These are phyloP conservation scores for Netelia fuscicornis DNA, from an alignment of 2,888 invertebrate genomes.

Conservation along the genomic window DNA sequence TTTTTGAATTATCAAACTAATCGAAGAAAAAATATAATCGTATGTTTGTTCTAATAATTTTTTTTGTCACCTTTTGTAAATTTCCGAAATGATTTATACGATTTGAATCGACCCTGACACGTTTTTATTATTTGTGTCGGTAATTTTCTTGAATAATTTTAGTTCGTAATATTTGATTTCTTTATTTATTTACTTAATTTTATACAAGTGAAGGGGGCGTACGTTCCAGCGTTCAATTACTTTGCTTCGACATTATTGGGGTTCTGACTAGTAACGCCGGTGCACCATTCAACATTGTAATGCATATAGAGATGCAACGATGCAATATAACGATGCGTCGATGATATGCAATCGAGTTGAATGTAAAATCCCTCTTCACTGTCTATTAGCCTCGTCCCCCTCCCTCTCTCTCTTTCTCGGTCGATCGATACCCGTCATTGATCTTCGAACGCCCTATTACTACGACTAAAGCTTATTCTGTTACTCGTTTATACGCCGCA, in stretches of 20 bases:
- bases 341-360: constrained; percentile 12
- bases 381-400: constrained; percentile 26
- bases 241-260: background rate
- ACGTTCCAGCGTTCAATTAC: background rate
- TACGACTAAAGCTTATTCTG: constrained; percentile 19
- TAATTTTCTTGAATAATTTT: background rate
- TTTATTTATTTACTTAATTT: background rate
- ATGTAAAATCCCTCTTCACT: constrained; percentile 7
- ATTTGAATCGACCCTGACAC: too few species aligned
- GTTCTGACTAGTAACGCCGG: background rate
- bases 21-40: constrained; percentile 4
- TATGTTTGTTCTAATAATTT: background rate
- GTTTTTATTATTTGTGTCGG: background rate
- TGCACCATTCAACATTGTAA: constrained; percentile 1
- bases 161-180: background rate
- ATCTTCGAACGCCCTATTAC: constrained; percentile 47
- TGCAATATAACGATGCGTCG: constrained; percentile 10
- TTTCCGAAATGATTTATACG: too few species aligned
- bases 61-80: too few species aligned
- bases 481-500: constrained; percentile 5
- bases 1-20: background rate
- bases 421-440: constrained; percentile 46
- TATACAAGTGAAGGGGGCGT: background rate
- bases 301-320: constrained; percentile 10
- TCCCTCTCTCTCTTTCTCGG: background rate